Percentiles rank a stretch among this genome's conserved stretches.
These are phyloP conservation scores for Polypedilum pembai DNA, from an alignment of 1,140 invertebrate genomes.

Conservation along the genomic window DNA sequence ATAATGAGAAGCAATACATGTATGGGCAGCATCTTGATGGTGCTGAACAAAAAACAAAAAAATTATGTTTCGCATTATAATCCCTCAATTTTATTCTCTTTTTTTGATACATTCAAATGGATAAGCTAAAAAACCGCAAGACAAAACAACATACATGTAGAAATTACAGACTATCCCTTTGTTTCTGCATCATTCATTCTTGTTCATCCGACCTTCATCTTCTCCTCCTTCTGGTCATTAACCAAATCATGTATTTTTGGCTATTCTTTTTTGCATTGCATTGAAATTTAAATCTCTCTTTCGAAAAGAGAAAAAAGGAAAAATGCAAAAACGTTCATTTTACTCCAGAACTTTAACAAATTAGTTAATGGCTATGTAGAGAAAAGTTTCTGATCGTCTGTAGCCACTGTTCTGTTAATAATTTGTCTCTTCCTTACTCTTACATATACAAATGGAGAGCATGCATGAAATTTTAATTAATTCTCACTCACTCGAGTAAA, in stretches of 20 bases:
- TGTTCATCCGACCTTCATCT: too few relatives aligned
- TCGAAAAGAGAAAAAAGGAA: background rate
- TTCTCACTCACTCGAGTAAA: too few relatives aligned
- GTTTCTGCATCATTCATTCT: too few relatives aligned
- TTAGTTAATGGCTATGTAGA: conserved; percentile 25
- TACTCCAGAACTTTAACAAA: conserved; percentile 14
- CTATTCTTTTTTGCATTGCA: too few relatives aligned
- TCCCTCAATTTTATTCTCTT: too few relatives aligned
- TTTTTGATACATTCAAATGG: too few relatives aligned
- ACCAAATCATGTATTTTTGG: too few relatives aligned
- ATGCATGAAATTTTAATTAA: background rate
- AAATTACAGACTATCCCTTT: too few relatives aligned
- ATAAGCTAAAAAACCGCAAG: too few relatives aligned
- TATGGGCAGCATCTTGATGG: background rate
- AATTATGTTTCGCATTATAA: background rate
- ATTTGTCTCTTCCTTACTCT: conserved; percentile 23
- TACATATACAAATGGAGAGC: background rate
- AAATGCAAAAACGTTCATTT: conserved; percentile 2
- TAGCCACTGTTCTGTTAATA: conserved; percentile 24
- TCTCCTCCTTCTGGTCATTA: too few relatives aligned
- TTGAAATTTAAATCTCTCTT: too few relatives aligned
- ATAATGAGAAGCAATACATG: background rate
- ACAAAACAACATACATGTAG: too few relatives aligned
- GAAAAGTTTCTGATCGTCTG: background rate
- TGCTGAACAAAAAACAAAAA: background rate